Conservation (phyloP, 2,113 vertebrate genomes). For the Chroicocephalus ridibundus region DNA sequence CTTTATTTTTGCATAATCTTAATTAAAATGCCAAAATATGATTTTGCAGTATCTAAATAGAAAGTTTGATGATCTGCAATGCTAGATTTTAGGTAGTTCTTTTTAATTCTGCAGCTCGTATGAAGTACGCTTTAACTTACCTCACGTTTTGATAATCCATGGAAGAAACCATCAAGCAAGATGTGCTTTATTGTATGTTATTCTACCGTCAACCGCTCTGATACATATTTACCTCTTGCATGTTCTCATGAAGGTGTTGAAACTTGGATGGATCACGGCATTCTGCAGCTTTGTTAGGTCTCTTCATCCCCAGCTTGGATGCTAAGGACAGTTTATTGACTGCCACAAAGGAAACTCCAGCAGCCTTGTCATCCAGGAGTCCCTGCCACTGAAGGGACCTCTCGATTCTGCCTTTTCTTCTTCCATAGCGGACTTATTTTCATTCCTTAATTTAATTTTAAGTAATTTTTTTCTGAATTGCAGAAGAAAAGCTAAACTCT, state of each 20-base stretch:
- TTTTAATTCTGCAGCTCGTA: background rate
- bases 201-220: background rate
- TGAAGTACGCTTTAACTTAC: background rate
- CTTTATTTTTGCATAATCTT: background rate
- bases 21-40: background rate
- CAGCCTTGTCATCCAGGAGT: background rate
- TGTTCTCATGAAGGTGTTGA: background rate
- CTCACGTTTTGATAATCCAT: background rate
- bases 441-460: background rate
- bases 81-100: background rate
- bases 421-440: background rate
- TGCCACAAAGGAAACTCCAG: background rate
- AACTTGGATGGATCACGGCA: background rate
- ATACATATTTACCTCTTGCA: background rate
- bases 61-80: background rate
- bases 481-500: background rate
- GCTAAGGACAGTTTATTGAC: background rate
- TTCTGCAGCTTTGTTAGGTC: background rate
- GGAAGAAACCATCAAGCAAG: background rate
- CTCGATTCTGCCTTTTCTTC: background rate
- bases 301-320: background rate
- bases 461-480: background rate
- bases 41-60: background rate
- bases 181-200: background rate
- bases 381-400: background rate